A percentile compares a stretch with the other conserved stretches of the same genome.
phyloP scores from a whole-genome alignment of 2,888 invertebrate species.

The Lycia hirtaria region DNA sequence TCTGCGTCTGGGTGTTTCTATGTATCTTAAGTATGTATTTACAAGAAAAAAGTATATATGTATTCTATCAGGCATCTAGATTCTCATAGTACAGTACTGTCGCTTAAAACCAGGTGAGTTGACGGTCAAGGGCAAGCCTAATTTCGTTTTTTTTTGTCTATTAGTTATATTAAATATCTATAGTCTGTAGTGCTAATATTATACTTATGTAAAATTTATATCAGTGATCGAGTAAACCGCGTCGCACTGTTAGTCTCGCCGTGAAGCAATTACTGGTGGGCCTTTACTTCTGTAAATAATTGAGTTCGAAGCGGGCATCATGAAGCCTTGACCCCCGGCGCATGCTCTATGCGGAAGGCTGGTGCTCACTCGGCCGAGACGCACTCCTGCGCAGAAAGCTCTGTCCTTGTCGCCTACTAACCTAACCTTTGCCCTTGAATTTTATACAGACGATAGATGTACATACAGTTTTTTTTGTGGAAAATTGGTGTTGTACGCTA shows the following conservation, averaged over 20 bases:
- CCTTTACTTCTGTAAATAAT: slow-evolving; percentile 50
- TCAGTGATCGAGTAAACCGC: slow-evolving; percentile 6
- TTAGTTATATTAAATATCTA: no score
- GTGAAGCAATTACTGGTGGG: slow-evolving; percentile 46
- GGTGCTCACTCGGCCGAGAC: slow-evolving; percentile 69
- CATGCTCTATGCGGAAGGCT: slow-evolving; percentile 76
- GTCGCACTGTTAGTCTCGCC: slow-evolving; percentile 19
- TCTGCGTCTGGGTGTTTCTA: no score
- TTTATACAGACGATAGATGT: slow-evolving; percentile 40
- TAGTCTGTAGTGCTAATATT: no score
- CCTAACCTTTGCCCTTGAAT: slow-evolving; percentile 70
- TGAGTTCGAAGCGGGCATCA: slow-evolving; percentile 55
- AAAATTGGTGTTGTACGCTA: no score
- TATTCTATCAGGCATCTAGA: no score
- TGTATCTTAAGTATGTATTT: no score
- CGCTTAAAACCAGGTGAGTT: no score
- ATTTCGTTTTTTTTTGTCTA: no score
- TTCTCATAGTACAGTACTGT: no score
- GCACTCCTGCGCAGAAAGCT: slow-evolving; percentile 81
- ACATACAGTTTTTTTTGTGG: neutral
- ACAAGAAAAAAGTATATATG: no score
- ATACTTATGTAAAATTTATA: neutral
- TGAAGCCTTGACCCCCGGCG: slow-evolving; percentile 67
- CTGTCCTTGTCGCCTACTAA: slow-evolving; percentile 74
- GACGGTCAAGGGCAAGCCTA: no score